These are phyloP conservation scores for Indri indri DNA, from an alignment of 2,113 vertebrate species.

Conservation along the genomic window DNA sequence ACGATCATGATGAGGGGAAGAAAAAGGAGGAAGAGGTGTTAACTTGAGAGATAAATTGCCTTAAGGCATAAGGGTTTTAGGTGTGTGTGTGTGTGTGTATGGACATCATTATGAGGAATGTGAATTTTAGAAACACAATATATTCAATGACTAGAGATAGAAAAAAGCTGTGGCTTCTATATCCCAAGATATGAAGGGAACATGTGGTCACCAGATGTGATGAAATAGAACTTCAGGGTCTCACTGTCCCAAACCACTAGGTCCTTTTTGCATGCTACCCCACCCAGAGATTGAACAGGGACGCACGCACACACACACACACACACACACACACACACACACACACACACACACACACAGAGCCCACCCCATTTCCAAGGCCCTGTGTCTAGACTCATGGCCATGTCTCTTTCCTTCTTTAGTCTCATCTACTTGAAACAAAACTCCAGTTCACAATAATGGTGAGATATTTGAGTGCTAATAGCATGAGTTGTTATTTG, in stretches of 20 bases:
- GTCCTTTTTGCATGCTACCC: background rate
- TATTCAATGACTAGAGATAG: background rate
- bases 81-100: background rate
- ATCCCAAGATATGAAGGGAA: slow-evolving; percentile 3
- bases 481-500: background rate
- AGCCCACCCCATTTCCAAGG: background rate
- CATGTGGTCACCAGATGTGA: slow-evolving; percentile 47
- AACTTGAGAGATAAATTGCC: background rate
- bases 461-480: background rate
- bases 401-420: background rate
- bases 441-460: background rate
- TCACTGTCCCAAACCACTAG: background rate
- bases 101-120: background rate
- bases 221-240: background rate
- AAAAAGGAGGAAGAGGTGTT: background rate
- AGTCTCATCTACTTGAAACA: background rate
- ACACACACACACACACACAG: background rate
- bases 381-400: background rate
- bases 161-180: background rate
- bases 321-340: no score
- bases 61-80: background rate
- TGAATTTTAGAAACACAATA: slow-evolving; percentile 23
- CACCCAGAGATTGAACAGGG: background rate
- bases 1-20: background rate
- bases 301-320: no score